Evolutionary conservation across 2,888 invertebrate species (phyloP).

Genomic region (Cosmia pyralina): DNA sequence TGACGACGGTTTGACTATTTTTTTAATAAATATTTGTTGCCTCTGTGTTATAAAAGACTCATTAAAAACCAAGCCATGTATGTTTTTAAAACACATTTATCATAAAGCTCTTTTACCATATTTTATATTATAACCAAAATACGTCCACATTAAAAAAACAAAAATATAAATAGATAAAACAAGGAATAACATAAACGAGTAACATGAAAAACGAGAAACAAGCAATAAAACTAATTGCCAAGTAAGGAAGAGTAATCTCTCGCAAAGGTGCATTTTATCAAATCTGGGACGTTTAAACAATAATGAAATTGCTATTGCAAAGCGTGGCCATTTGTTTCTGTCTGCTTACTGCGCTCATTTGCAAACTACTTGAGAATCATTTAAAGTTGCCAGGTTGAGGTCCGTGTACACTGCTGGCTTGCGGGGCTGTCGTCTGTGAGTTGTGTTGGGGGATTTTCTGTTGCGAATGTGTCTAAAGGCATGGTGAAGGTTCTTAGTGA

Average conservation of each 20-base stretch:
- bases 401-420: slow-evolving; percentile 23
- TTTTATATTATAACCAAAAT: background rate
- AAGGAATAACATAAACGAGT: slow-evolving; percentile 23
- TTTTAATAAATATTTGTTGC: background rate
- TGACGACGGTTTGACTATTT: background rate
- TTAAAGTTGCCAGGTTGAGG: slow-evolving; percentile 48
- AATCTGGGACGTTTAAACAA: slow-evolving; percentile 57
- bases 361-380: slow-evolving; percentile 55
- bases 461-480: background rate
- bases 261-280: slow-evolving; percentile 53
- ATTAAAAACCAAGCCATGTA: background rate
- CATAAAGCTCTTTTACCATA: background rate
- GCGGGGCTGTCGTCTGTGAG: background rate
- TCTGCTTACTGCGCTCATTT: slow-evolving; percentile 54
- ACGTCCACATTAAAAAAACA: background rate
- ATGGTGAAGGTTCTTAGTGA: background rate
- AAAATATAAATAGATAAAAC: slow-evolving; percentile 3
- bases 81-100: background rate
- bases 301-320: slow-evolving; percentile 56
- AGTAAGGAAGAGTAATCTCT: slow-evolving; percentile 53
- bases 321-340: slow-evolving; percentile 54
- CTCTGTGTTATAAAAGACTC: background rate
- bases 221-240: slow-evolving; percentile 52
- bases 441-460: slow-evolving; percentile 2
- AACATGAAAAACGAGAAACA: slow-evolving; percentile 14